Evolutionary conservation across 2,888 invertebrate species (phyloP).

Genomic region (Tetramorium bicarinatum): DNA sequence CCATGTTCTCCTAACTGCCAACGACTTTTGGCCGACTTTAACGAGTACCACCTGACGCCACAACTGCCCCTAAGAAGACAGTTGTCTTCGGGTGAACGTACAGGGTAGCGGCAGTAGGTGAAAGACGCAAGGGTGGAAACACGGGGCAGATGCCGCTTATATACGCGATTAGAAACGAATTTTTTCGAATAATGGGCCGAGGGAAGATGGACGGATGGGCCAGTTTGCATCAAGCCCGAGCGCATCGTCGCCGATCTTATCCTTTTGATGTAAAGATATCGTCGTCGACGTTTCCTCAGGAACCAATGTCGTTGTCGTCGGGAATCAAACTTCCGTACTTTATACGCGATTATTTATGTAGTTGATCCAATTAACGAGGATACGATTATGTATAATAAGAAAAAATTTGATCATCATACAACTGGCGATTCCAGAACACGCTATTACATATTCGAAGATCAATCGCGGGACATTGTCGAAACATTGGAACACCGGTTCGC

Average conservation of each 20-base stretch:
- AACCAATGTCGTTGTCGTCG: slow-evolving; percentile 7
- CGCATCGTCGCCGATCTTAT: slow-evolving; percentile 62
- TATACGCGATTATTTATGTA: slow-evolving; percentile 9
- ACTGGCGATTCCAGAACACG: neutral
- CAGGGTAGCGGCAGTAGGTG: slow-evolving; percentile 58
- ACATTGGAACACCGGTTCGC: slow-evolving; percentile 13
- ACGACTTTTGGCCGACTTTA: slow-evolving; percentile 67
- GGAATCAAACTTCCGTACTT: neutral
- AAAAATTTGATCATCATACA: neutral
- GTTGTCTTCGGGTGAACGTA: slow-evolving; percentile 79
- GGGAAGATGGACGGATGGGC: slow-evolving; percentile 24
- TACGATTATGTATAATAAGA: neutral
- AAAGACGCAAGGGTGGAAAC: slow-evolving; percentile 73
- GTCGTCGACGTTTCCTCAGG: neutral
- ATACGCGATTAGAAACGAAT: slow-evolving; percentile 76
- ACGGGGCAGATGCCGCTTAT: slow-evolving; percentile 75
- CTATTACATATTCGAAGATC: neutral
- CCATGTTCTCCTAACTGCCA: slow-evolving; percentile 70
- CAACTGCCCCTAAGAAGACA: slow-evolving; percentile 82
- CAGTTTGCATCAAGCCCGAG: slow-evolving; percentile 33
- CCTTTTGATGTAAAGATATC: slow-evolving; percentile 60
- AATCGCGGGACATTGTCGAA: neutral
- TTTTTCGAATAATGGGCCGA: slow-evolving; percentile 64
- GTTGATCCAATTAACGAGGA: slow-evolving; percentile 43
- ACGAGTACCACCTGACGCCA: slow-evolving; percentile 83